Conservation (phyloP, 2,888 invertebrate genomes). For the Subacronicta megacephala region DNA sequence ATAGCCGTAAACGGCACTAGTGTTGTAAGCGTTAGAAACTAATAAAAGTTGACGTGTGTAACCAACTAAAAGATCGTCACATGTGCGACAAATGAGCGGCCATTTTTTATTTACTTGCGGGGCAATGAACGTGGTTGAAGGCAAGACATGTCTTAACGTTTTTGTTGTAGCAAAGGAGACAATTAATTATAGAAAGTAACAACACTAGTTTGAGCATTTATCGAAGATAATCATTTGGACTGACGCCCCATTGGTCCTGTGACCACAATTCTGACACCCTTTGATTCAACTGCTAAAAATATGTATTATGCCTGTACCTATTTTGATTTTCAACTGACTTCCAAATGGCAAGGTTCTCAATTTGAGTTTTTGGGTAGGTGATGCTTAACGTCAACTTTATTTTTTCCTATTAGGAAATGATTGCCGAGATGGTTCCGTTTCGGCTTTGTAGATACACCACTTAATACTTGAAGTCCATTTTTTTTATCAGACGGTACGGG, state of each 20-base stretch:
- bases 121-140: constrained; percentile 56
- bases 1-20: constrained; percentile 33
- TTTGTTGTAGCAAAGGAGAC: constrained; percentile 15
- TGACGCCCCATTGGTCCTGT: constrained; percentile 4
- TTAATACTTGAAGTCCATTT: too few species aligned
- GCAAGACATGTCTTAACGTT: constrained; percentile 9
- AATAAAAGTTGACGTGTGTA: constrained; percentile 62
- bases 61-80: constrained; percentile 65
- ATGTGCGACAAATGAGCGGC: constrained; percentile 74
- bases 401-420: too few species aligned
- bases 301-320: neutral
- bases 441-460: too few species aligned
- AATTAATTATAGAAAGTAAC: constrained; percentile 24
- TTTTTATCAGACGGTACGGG: too few species aligned
- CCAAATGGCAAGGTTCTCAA: too few species aligned
- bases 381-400: too few species aligned
- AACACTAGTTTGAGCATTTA: constrained; percentile 4
- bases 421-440: too few species aligned
- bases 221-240: constrained; percentile 6
- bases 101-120: constrained; percentile 71
- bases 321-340: too few species aligned
- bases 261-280: constrained; percentile 3
- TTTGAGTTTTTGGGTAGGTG: too few species aligned
- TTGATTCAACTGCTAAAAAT: neutral
- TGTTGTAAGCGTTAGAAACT: constrained; percentile 57